Conservation (phyloP, 2,888 invertebrate genomes). For the Lasioglossum leucozonium region DNA sequence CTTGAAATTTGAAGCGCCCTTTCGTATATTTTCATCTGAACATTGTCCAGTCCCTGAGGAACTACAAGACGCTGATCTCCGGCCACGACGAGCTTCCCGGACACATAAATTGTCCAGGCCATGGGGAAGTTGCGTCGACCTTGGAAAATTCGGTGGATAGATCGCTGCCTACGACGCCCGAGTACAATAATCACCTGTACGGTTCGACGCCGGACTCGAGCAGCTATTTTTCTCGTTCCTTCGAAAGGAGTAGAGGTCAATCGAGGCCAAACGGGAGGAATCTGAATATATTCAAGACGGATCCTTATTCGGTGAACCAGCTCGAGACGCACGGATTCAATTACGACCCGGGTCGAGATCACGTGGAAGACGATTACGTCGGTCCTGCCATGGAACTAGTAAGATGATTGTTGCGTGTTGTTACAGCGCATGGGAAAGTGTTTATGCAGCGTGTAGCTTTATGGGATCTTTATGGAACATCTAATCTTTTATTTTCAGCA, state of each 20-base stretch:
- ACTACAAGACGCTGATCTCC: constrained; percentile 55
- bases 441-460: no score
- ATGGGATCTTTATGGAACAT: no score
- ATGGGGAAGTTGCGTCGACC: constrained; percentile 25
- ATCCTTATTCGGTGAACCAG: constrained; percentile 59
- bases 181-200: constrained; percentile 52
- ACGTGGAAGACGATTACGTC: constrained; percentile 77
- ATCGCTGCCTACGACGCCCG: constrained; percentile 27
- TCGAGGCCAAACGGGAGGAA: constrained; percentile 26
- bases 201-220: constrained; percentile 63
- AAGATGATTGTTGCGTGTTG: constrained; percentile 20
- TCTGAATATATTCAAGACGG: constrained; percentile 38
- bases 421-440: no score
- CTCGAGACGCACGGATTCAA: constrained; percentile 60
- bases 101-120: constrained; percentile 52
- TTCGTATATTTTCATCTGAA: neutral
- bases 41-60: constrained; percentile 46
- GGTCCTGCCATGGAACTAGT: constrained; percentile 83
- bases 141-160: constrained; percentile 46
- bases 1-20: neutral
- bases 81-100: constrained; percentile 54
- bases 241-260: constrained; percentile 24
- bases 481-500: no score
- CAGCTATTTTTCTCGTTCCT: constrained; percentile 27
- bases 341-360: constrained; percentile 54